Conservation (phyloP, 2,888 invertebrate species). For the Corbicula japonica region DNA sequence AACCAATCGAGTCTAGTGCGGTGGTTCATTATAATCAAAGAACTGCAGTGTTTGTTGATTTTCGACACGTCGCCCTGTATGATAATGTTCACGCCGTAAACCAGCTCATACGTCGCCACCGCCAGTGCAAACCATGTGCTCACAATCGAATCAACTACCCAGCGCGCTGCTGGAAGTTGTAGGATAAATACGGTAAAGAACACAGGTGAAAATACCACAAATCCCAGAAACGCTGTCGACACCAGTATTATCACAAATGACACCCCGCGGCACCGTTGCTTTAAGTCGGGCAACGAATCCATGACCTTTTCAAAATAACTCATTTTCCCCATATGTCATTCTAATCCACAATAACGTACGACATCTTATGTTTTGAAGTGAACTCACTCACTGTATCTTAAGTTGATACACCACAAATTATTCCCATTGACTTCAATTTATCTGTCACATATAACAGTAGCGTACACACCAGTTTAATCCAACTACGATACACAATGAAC, state of each 20-base stretch:
- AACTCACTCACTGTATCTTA: no score
- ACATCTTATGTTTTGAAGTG: no score
- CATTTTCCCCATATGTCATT: no score
- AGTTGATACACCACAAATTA: no score
- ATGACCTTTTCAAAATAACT: conserved; percentile 35
- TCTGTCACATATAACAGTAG: no score
- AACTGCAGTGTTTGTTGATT: conserved; percentile 89
- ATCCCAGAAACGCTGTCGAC: conserved; percentile 47
- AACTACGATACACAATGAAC: no score
- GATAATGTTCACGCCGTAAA: conserved; percentile 91
- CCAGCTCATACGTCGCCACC: conserved; percentile 91
- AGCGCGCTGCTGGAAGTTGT: conserved; percentile 31
- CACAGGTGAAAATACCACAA: conserved; percentile 45
- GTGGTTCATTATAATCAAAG: conserved; percentile 95
- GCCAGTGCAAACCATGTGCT: conserved; percentile 64
- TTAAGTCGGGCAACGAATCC: conserved; percentile 34
- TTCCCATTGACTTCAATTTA: no score
- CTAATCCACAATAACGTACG: no score
- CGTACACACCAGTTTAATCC: no score
- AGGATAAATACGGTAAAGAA: conserved; percentile 51
- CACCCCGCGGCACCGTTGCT: conserved; percentile 47
- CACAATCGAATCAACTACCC: conserved; percentile 48
- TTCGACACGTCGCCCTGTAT: conserved; percentile 91
- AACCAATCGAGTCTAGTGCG: conserved; percentile 95
- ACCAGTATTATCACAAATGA: conserved; percentile 44